Conservation (phyloP, 2,113 vertebrate species). For the Microcebus murinus region DNA sequence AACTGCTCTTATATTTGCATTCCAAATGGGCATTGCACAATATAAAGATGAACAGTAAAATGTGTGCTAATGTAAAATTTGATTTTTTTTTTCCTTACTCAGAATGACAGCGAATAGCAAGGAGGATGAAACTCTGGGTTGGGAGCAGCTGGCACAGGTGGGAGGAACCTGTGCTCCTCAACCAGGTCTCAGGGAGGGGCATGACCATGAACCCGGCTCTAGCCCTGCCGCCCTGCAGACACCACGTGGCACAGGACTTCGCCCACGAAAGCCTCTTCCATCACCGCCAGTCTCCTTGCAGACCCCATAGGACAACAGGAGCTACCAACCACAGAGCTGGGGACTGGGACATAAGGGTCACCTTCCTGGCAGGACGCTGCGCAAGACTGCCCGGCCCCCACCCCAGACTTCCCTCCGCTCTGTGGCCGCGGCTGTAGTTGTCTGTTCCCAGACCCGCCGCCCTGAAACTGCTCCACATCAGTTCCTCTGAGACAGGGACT, state of each 20-base stretch:
- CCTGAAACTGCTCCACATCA: background rate
- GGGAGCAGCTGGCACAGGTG: no score
- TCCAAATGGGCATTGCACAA: background rate
- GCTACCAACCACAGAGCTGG: background rate
- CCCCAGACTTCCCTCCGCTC: background rate
- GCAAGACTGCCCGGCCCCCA: fast-evolving
- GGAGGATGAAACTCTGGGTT: fast-evolving
- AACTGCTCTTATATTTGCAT: background rate
- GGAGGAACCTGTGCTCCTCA: fast-evolving
- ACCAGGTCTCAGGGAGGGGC: background rate
- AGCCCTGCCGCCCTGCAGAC: background rate
- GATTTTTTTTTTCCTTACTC: background rate
- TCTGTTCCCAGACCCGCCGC: no score
- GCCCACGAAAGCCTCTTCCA: no score
- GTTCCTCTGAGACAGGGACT: background rate
- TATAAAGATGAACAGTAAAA: background rate
- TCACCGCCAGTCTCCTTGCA: background rate
- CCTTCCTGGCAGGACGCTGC: fast-evolving
- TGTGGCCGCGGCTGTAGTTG: fast-evolving
- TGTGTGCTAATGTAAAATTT: background rate
- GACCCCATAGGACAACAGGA: background rate
- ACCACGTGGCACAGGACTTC: fast-evolving
- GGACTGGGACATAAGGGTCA: background rate
- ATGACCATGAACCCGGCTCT: fast-evolving
- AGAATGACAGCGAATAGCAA: background rate